phyloP scores from a whole-genome alignment of 2,797 vertebrate species.

The Euthynnus affinis region DNA sequence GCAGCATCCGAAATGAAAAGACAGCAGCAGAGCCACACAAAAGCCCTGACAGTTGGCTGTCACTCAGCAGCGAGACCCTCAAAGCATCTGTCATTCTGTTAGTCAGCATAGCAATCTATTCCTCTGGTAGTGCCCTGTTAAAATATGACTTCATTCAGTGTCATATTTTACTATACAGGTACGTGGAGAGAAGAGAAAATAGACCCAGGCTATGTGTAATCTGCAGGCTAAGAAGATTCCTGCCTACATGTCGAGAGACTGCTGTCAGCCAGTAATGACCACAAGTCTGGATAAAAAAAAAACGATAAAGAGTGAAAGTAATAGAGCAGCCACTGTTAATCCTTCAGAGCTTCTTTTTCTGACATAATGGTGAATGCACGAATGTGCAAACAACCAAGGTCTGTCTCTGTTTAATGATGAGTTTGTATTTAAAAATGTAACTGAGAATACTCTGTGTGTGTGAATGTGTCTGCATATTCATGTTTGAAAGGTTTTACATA shows the following conservation, averaged over 20 bases:
- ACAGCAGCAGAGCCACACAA: conserved; percentile 66
- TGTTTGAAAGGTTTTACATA: conserved; percentile 3
- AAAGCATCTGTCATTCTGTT: conserved; percentile 75
- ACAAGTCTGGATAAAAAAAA: conserved; percentile 57
- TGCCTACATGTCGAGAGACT: conserved; percentile 63
- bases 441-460: background rate
- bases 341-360: conserved; percentile 56
- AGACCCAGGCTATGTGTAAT: conserved; percentile 56
- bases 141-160: conserved; percentile 71
- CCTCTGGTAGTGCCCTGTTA: conserved; percentile 64
- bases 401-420: background rate
- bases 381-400: conserved; percentile 1
- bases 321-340: conserved; percentile 70
- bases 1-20: conserved; percentile 72
- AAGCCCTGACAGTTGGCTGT: conserved; percentile 77
- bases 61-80: conserved; percentile 72
- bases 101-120: conserved; percentile 72
- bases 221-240: conserved; percentile 69
- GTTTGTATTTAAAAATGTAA: background rate
- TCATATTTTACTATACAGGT: conserved; percentile 59
- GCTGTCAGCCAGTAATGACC: conserved; percentile 69
- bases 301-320: conserved; percentile 39
- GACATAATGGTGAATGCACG: conserved; percentile 31
- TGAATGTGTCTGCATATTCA: background rate
- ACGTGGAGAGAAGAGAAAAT: conserved; percentile 17